A percentile compares a stretch with the other conserved stretches of the same genome.
These are phyloP conservation scores for Cyclina sinensis DNA, from an alignment of 1,140 invertebrate species.

Conservation along the genomic window DNA sequence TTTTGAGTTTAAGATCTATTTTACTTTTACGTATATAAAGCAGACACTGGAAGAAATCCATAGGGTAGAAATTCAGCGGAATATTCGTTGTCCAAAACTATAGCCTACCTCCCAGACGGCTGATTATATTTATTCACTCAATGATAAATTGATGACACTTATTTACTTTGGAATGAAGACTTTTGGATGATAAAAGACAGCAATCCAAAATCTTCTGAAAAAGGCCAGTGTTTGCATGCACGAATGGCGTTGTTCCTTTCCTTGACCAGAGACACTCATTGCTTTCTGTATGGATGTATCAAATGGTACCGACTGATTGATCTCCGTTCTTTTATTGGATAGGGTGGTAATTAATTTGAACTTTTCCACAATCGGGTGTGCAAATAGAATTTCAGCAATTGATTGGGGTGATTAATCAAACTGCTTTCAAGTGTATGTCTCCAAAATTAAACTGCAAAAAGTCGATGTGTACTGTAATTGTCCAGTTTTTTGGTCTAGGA, in stretches of 20 bases:
- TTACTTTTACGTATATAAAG: background rate
- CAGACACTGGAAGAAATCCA: background rate
- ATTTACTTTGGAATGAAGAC: slow-evolving; percentile 23
- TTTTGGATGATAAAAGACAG: slow-evolving; percentile 4
- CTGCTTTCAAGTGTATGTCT: background rate
- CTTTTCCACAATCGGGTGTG: slow-evolving; percentile 56
- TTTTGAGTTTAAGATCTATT: background rate
- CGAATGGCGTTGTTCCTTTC: background rate
- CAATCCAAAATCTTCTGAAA: slow-evolving; percentile 3
- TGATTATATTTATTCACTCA: slow-evolving; percentile 15
- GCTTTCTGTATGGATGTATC: slow-evolving; percentile 14
- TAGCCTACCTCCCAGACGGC: background rate
- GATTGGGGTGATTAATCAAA: slow-evolving; percentile 58
- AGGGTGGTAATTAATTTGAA: slow-evolving; percentile 65
- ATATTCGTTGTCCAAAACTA: background rate
- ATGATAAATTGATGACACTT: slow-evolving; percentile 37
- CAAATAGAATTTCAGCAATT: slow-evolving; percentile 58
- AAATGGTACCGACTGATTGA: slow-evolving; percentile 31
- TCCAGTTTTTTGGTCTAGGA: background rate
- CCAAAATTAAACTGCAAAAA: slow-evolving; percentile 41
- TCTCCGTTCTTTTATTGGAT: slow-evolving; percentile 62
- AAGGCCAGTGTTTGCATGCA: slow-evolving; percentile 1
- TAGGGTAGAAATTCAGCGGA: background rate
- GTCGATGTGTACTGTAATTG: slow-evolving; percentile 2
- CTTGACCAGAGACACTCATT: slow-evolving; percentile 38